phyloP scores from a whole-genome alignment of 2,113 vertebrate species.

The Campylomormyrus numenius region DNA sequence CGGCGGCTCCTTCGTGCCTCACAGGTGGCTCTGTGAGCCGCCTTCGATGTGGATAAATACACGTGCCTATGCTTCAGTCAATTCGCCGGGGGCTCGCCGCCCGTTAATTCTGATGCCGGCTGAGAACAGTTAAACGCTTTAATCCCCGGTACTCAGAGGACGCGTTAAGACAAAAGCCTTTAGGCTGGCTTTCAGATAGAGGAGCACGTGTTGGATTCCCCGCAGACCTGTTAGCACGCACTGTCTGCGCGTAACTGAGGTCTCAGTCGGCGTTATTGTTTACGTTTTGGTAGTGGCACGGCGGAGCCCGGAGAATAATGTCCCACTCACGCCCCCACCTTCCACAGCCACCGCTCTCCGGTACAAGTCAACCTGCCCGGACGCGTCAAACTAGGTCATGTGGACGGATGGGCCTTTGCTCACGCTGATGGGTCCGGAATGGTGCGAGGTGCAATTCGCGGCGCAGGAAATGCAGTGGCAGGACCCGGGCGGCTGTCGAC shows the following conservation, averaged over 20 bases:
- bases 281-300: background rate
- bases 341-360: background rate
- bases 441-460: background rate
- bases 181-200: background rate
- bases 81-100: background rate
- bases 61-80: background rate
- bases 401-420: conserved; percentile 24
- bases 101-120: background rate
- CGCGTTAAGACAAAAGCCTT: background rate
- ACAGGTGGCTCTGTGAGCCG: background rate
- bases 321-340: background rate
- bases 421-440: background rate
- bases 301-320: background rate
- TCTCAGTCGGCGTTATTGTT: background rate
- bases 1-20: background rate
- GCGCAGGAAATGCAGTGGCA: background rate
- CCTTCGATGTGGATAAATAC: background rate
- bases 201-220: background rate
- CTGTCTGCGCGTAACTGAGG: background rate
- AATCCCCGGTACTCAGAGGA: background rate
- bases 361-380: background rate
- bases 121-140: background rate
- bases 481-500: background rate
- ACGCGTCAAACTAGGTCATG: conserved; percentile 52
- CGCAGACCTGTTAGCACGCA: background rate